Conservation (phyloP, 1,140 invertebrate genomes). For the Drosophila cardini region DNA sequence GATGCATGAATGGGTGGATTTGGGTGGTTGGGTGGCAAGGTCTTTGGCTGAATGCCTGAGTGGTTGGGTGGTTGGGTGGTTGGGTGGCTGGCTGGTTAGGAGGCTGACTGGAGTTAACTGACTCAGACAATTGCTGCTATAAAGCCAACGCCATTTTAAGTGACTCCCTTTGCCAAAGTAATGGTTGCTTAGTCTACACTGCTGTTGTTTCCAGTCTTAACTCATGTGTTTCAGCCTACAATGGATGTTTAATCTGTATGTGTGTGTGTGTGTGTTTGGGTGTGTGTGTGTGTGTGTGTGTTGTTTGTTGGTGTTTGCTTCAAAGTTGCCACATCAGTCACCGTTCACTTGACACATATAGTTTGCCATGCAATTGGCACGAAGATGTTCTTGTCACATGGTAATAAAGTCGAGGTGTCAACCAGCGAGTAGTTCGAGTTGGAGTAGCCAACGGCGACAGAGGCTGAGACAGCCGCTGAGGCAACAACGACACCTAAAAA, state of each 20-base stretch:
- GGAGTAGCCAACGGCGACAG: no score
- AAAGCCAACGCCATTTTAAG: conserved; percentile 70
- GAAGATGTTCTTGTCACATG: conserved; percentile 71
- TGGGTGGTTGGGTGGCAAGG: no score
- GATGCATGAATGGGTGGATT: not conserved
- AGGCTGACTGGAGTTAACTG: conserved; percentile 41
- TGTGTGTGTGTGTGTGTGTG: conserved; percentile 12
- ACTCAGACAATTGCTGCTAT: conserved; percentile 61
- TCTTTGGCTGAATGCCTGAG: no score
- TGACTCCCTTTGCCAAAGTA: conserved; percentile 18
- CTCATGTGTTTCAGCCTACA: conserved; percentile 38
- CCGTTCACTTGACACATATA: conserved; percentile 83
- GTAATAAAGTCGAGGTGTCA: conserved; percentile 57
- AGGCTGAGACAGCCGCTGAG: not conserved
- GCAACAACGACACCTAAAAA: conserved; percentile 56
- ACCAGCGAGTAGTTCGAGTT: conserved; percentile 4
- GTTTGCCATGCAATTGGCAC: conserved; percentile 73
- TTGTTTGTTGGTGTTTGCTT: conserved; percentile 40
- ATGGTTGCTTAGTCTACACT: not conserved
- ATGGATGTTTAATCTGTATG: not conserved
- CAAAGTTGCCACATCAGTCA: conserved; percentile 84
- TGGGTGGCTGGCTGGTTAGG: no score
- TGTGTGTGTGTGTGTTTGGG: not conserved
- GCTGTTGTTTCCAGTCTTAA: conserved; percentile 36
- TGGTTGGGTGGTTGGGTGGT: no score